Percentiles rank a stretch among this genome's conserved stretches.
These are phyloP conservation scores for Athene cunicularia DNA, from an alignment of 2,113 vertebrate genomes.

Conservation along the genomic window DNA sequence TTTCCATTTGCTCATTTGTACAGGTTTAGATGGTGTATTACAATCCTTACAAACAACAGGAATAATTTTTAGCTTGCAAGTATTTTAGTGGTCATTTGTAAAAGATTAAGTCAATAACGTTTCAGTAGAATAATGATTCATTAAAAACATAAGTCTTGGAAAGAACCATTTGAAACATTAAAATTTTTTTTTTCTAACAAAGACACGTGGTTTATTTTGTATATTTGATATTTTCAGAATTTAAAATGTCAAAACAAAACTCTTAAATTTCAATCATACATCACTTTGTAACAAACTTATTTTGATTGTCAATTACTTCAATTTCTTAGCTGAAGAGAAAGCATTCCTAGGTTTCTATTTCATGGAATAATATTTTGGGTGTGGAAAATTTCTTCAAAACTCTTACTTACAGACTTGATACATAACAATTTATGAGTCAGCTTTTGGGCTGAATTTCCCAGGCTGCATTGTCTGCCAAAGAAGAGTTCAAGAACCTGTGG, in stretches of 20 bases:
- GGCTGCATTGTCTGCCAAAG: background rate
- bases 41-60: background rate
- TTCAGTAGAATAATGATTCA: background rate
- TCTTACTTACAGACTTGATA: background rate
- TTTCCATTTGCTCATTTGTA: background rate
- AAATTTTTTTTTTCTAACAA: background rate
- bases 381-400: background rate
- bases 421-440: background rate
- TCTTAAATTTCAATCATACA: background rate
- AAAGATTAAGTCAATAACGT: background rate
- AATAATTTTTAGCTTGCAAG: background rate
- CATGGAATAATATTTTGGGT: background rate
- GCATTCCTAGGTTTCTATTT: background rate
- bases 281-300: background rate
- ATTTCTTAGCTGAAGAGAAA: background rate
- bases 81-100: background rate
- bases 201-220: background rate
- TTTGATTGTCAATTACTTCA: background rate
- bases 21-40: background rate
- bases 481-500: background rate
- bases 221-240: background rate
- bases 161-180: background rate
- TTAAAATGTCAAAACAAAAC: background rate
- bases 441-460: background rate
- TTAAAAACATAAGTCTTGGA: background rate